Evolutionary conservation across 1,140 invertebrate species (phyloP).

Genomic region (Pristionchus pacificus): DNA sequence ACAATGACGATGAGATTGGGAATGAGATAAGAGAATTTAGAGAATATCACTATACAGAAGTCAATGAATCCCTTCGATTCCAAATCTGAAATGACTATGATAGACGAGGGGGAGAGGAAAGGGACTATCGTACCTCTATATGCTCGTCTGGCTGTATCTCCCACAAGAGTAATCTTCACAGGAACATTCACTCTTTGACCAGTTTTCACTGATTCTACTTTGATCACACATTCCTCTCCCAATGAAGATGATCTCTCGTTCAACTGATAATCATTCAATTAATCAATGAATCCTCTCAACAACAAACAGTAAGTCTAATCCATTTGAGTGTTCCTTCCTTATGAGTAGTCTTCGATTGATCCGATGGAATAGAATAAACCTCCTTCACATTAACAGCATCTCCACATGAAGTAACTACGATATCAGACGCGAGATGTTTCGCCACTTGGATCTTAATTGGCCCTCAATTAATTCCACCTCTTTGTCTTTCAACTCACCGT

Average conservation of each 20-base stretch:
- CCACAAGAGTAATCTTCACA: neutral
- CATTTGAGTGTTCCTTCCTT: neutral
- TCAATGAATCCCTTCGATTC: conserved; percentile 17
- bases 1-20: conserved; percentile 3
- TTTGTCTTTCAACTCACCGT: neutral
- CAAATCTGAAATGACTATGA: conserved; percentile 23
- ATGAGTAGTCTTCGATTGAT: neutral
- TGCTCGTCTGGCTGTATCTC: neutral
- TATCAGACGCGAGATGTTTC: neutral
- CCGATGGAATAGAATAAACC: neutral
- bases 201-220: conserved; percentile 15
- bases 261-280: neutral
- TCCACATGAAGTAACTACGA: conserved; percentile 9
- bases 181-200: conserved; percentile 11
- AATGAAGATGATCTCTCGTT: neutral
- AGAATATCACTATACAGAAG: conserved; percentile 13
- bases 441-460: conserved; percentile 11
- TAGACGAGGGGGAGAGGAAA: neutral
- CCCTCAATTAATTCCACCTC: neutral
- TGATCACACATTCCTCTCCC: neutral
- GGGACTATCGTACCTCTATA: neutral
- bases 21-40: conserved; percentile 9
- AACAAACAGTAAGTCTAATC: neutral
- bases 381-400: neutral
- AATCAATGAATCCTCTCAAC: neutral